Conservation (phyloP, 2,797 vertebrate genomes). For the Geotrypetes seraphini region DNA sequence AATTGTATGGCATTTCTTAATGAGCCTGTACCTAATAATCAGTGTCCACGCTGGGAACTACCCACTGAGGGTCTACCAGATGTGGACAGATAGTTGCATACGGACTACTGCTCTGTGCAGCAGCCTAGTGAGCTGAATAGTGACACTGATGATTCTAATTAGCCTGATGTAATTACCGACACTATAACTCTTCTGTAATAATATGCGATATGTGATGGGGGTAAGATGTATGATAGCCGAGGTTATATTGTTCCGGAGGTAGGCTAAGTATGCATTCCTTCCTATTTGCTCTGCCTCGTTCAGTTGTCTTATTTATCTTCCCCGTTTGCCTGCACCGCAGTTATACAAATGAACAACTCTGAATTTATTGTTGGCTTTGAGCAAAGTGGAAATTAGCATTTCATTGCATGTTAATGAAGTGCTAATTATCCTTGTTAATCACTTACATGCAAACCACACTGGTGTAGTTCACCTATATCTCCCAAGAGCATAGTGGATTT, state of each 20-base stretch:
- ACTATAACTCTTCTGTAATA: too few relatives aligned
- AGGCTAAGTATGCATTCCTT: neutral
- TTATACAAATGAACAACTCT: neutral
- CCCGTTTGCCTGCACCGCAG: neutral
- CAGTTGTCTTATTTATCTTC: neutral
- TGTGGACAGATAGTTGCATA: neutral
- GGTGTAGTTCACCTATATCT: neutral
- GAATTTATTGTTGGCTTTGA: neutral
- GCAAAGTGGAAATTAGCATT: neutral
- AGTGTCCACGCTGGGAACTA: too few relatives aligned
- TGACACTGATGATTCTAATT: neutral
- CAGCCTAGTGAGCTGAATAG: slow-evolving; percentile 1
- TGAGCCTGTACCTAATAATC: too few relatives aligned
- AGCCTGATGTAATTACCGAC: neutral
- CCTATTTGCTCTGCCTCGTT: neutral
- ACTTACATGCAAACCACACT: neutral
- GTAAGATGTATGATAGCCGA: neutral
- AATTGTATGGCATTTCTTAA: too few relatives aligned
- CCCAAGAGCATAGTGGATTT: neutral
- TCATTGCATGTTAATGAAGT: neutral
- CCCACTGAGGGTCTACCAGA: neutral
- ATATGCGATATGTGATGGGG: neutral
- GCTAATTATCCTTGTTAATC: neutral
- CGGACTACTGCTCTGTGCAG: neutral
- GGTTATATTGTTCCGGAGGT: neutral